Base-by-base conservation (phyloP, 1,140 invertebrate genomes). In the Rhopalosiphum maidis region DNA sequence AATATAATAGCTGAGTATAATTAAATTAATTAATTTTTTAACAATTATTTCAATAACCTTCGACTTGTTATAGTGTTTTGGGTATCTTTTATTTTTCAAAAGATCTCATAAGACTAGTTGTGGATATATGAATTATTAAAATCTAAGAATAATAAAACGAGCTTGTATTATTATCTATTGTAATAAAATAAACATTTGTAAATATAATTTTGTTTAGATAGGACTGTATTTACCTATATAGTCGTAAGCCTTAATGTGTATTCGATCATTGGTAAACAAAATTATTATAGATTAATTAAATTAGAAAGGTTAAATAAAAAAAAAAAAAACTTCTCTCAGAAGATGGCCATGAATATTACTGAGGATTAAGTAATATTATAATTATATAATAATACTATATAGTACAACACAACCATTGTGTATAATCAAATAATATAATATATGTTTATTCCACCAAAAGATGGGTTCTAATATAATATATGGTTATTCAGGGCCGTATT, bases 381-480 rank as follows among this genome's bases (percentile, higher is more conserved):
- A 86, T 86, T 86, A 46, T 41, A 86, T 46, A 30, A 86, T 77
- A 77, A 77, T 77, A n/a, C n/a, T 77, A 77, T 77, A 68, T 68
- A n/a, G 30, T 30, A 60, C 55, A 60, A 11, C 6, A 77, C 60
- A 77, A 18, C 60, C 60, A 77, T 77, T 77, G 60, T 77, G 60
- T 77, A 77, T 77, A 77, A 77, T 77, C 60, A 77, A 77, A 77
- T 77, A 77, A n/a, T 77, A 77, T 18, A 77, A 77, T 77, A 68
- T 15, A 77, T n/a, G 60, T 77, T 68, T 77, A 77, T 35, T 77
- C n/a, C 60, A 6, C 4, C 60, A 77, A 77, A 77, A 35, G n/a
- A 77, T 77, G 60, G 60, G 15, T 77, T 77, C 30, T 77, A 68
- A 68, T 11, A 7, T 46, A 51, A 51, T 77, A n/a, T 18, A 77